A percentile compares a stretch with the other conserved stretches of the same genome.
These are phyloP conservation scores for Pseudopleuronectes americanus DNA, from an alignment of 2,797 vertebrate species.

Conservation along the genomic window DNA sequence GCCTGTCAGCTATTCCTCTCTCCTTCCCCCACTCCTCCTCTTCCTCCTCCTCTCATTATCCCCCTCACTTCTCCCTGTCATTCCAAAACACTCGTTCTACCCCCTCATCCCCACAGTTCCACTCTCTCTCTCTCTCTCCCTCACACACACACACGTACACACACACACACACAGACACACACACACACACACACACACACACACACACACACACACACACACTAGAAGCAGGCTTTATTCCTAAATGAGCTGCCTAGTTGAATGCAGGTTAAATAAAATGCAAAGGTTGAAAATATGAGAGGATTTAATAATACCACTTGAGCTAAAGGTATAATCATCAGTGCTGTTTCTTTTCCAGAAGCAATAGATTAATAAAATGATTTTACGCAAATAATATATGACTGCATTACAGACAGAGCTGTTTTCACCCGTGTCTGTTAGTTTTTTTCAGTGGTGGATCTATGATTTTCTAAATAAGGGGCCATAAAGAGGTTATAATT, in stretches of 20 bases:
- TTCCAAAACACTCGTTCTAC: slow-evolving; percentile 62
- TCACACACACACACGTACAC: slow-evolving; percentile 11
- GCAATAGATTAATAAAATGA: slow-evolving; percentile 27
- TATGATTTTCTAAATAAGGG: too few species aligned
- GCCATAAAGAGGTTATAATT: too few species aligned
- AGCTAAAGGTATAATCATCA: slow-evolving; percentile 46
- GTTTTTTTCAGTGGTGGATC: too few species aligned
- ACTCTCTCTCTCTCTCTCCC: slow-evolving; percentile 13
- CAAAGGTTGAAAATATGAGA: slow-evolving; percentile 36
- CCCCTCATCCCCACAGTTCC: slow-evolving; percentile 26
- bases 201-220: slow-evolving; percentile 21
- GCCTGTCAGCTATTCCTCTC: slow-evolving; percentile 77
- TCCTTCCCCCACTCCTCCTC: slow-evolving; percentile 70
- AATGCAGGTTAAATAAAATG: slow-evolving; percentile 65
- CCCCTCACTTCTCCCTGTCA: slow-evolving; percentile 74
- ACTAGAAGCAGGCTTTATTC: slow-evolving; percentile 39
- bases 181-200: slow-evolving; percentile 18
- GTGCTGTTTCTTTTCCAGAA: slow-evolving; percentile 21
- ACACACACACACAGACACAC: slow-evolving; percentile 5
- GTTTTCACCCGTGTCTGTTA: neutral
- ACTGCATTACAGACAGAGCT: slow-evolving; percentile 22
- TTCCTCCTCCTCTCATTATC: slow-evolving; percentile 76
- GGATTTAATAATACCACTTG: slow-evolving; percentile 20
- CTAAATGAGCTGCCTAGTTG: slow-evolving; percentile 67
- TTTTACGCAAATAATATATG: slow-evolving; percentile 36